These are phyloP conservation scores for Thera obeliscata DNA, from an alignment of 2,888 invertebrate genomes.

Conservation along the genomic window DNA sequence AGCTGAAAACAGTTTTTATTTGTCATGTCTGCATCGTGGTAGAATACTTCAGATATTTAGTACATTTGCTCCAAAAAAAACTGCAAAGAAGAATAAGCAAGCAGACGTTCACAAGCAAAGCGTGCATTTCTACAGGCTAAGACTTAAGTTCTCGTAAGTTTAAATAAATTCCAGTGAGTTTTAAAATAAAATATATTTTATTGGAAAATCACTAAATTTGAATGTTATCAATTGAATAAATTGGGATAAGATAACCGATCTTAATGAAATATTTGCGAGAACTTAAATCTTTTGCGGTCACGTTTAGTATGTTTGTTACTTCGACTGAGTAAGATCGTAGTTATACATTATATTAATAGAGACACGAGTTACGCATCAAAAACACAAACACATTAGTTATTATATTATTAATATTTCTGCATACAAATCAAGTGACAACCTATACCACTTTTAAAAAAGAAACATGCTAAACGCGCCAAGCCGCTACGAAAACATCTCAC, in stretches of 20 bases:
- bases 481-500: conserved; percentile 73
- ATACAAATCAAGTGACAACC: no score
- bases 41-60: background rate
- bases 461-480: conserved; percentile 36
- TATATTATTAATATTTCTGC: no score
- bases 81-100: background rate
- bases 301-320: conserved; percentile 20
- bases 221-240: background rate
- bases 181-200: background rate
- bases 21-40: background rate
- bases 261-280: background rate
- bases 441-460: no score
- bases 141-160: conserved; percentile 13
- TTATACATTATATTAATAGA: background rate
- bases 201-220: no score
- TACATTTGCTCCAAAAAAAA: background rate
- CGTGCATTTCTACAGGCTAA: conserved; percentile 19
- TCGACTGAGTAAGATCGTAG: background rate
- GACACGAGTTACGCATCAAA: no score
- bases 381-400: no score
- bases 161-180: background rate
- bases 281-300: conserved; percentile 23
- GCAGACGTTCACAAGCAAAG: background rate
- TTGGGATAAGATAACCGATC: background rate
- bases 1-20: conserved; percentile 59